A percentile compares a stretch with the other conserved stretches of the same genome.
These are phyloP conservation scores for Labeo calbasu DNA, from an alignment of 2,797 vertebrate genomes.

Conservation along the genomic window DNA sequence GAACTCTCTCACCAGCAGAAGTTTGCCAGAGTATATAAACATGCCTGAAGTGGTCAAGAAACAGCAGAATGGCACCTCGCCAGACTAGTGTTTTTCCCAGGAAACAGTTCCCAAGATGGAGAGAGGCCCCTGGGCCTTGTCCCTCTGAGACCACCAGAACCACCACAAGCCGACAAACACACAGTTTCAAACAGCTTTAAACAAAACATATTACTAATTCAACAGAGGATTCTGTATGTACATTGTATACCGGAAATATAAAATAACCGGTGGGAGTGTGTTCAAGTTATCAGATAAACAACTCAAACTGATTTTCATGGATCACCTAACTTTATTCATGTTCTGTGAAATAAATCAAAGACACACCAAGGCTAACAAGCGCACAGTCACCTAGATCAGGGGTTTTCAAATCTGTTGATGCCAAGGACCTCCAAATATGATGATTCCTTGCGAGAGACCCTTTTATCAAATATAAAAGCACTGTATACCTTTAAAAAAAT, in stretches of 20 bases:
- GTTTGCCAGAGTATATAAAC: constrained; percentile 75
- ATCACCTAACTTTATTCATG: constrained; percentile 66
- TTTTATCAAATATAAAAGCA: background rate
- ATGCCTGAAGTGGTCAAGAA: constrained; percentile 75
- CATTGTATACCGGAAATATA: constrained; percentile 66
- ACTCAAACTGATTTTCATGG: constrained; percentile 46
- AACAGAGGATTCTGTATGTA: constrained; percentile 66
- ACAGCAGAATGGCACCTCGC: constrained; percentile 48
- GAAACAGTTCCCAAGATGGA: constrained; percentile 72
- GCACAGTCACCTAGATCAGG: background rate
- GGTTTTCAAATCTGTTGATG: background rate
- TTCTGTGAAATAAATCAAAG: constrained; percentile 70
- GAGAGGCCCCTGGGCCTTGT: constrained; percentile 68
- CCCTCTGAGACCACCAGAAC: constrained; percentile 68
- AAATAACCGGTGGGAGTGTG: constrained; percentile 67
- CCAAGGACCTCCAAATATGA: background rate
- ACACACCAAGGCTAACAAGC: constrained; percentile 62
- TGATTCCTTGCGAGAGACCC: background rate
- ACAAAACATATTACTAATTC: constrained; percentile 73
- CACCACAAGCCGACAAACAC: constrained; percentile 72
- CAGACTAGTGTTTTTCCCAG: constrained; percentile 1
- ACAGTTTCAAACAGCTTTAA: constrained; percentile 50
- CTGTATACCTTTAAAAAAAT: background rate
- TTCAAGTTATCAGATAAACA: constrained; percentile 54
- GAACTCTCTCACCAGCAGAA: constrained; percentile 38